Evolutionary conservation across 2,113 vertebrate genomes (phyloP).

Genomic region (Tachysurus fulvidraco): DNA sequence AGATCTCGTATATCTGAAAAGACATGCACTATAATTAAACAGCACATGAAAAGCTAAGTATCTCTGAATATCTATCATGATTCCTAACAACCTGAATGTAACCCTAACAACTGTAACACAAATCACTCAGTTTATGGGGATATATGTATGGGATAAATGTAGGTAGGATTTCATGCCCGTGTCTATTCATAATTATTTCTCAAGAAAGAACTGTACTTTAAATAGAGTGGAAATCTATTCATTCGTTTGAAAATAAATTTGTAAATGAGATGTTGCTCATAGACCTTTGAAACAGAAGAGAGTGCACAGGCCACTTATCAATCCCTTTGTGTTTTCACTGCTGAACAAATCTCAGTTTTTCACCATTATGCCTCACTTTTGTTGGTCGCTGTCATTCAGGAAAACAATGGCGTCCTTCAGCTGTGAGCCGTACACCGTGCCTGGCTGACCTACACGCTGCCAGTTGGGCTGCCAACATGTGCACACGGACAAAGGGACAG

Average conservation of each 20-base stretch:
- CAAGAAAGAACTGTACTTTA: background rate
- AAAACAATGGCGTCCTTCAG: slow-evolving; percentile 49
- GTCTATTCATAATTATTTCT: background rate
- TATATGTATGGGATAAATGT: background rate
- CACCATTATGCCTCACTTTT: background rate
- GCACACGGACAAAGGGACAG: slow-evolving; percentile 29
- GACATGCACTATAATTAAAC: background rate
- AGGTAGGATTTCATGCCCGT: background rate
- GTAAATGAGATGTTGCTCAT: background rate
- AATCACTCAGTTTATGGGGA: background rate
- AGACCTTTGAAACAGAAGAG: background rate
- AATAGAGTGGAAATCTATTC: background rate
- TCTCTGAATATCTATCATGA: background rate
- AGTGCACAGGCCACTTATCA: background rate
- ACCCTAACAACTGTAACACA: background rate
- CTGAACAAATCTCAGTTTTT: slow-evolving; percentile 39
- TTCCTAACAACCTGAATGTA: background rate
- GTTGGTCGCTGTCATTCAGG: slow-evolving; percentile 15
- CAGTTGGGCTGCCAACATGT: slow-evolving; percentile 30
- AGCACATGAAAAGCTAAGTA: background rate
- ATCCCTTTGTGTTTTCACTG: slow-evolving; percentile 5
- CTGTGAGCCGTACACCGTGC: slow-evolving; percentile 29
- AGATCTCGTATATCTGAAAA: background rate
- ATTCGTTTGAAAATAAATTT: background rate
- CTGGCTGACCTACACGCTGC: slow-evolving; percentile 46